These are phyloP conservation scores for Mycetomoellerius zeteki DNA, from an alignment of 1,140 invertebrate genomes.

Conservation along the genomic window DNA sequence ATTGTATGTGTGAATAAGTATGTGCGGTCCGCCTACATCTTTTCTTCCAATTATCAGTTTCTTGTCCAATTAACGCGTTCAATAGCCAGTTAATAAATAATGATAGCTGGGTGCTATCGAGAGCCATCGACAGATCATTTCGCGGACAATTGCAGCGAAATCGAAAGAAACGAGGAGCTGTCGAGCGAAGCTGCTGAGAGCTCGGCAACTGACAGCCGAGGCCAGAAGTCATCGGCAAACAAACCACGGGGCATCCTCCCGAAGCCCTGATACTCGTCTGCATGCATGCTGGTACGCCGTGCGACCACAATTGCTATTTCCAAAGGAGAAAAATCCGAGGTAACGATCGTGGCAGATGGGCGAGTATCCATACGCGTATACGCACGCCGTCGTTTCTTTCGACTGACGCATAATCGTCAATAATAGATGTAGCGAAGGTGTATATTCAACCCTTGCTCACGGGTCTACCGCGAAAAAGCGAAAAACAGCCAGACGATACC, in stretches of 20 bases:
- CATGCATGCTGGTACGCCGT: slow-evolving; percentile 54
- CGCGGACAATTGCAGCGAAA: slow-evolving; percentile 46
- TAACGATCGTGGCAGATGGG: slow-evolving; percentile 77
- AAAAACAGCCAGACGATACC: slow-evolving; percentile 43
- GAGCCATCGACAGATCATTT: slow-evolving; percentile 21
- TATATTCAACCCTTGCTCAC: slow-evolving; percentile 50
- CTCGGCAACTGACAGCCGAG: slow-evolving; percentile 36
- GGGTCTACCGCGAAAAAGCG: slow-evolving; percentile 45
- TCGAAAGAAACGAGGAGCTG: slow-evolving; percentile 36
- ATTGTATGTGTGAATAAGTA: neutral
- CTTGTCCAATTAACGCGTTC: slow-evolving; percentile 39
- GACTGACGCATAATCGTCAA: slow-evolving; percentile 65
- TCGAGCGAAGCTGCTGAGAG: slow-evolving; percentile 50
- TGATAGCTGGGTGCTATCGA: slow-evolving; percentile 15
- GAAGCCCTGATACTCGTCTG: slow-evolving; percentile 60
- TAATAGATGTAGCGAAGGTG: slow-evolving; percentile 57
- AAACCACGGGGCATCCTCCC: slow-evolving; percentile 59
- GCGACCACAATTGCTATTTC: slow-evolving; percentile 67
- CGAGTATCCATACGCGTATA: slow-evolving; percentile 51
- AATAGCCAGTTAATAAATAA: slow-evolving; percentile 45
- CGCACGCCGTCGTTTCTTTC: slow-evolving; percentile 59
- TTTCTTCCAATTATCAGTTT: slow-evolving; percentile 33
- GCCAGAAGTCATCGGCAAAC: slow-evolving; percentile 48
- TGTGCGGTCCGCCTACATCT: slow-evolving; percentile 10
- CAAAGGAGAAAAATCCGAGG: slow-evolving; percentile 68